These are phyloP conservation scores for Zaprionus lachaisei DNA, from an alignment of 1,140 invertebrate species.

Conservation along the genomic window DNA sequence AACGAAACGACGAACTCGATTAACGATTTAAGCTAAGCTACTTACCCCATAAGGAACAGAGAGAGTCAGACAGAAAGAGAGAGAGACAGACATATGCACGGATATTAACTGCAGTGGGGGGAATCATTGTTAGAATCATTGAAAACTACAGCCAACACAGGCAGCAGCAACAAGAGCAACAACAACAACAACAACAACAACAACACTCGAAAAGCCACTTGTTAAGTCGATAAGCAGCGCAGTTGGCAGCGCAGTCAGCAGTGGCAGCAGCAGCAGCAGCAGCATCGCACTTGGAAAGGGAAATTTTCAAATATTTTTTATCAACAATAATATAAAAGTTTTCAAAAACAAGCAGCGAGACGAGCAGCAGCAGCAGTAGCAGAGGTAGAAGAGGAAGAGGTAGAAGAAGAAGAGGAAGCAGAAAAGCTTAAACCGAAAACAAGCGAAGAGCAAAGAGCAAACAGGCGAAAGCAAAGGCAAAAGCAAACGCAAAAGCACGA, in stretches of 20 bases:
- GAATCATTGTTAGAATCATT: slow-evolving; percentile 60
- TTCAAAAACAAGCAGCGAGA: slow-evolving; percentile 53
- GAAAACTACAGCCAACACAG: slow-evolving; percentile 17
- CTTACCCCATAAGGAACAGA: slow-evolving; percentile 20
- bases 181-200: slow-evolving; percentile 31
- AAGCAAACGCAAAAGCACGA: slow-evolving; percentile 18
- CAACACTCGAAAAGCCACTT: slow-evolving; percentile 34
- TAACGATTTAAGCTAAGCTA: slow-evolving; percentile 76
- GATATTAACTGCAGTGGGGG: slow-evolving; percentile 56
- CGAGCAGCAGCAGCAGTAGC: slow-evolving; percentile 16
- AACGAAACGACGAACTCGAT: slow-evolving; percentile 77
- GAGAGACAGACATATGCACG: slow-evolving; percentile 8
- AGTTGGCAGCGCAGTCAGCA: slow-evolving; percentile 14
- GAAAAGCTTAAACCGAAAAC: slow-evolving; percentile 7
- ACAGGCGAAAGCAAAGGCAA: slow-evolving; percentile 14
- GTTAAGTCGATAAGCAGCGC: slow-evolving; percentile 54
- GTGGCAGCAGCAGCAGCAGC: not conserved
- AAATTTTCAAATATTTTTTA: slow-evolving; percentile 74
- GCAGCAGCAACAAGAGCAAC: slow-evolving; percentile 25
- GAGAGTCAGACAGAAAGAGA: not conserved
- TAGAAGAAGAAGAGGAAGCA: slow-evolving; percentile 13
- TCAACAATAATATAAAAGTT: slow-evolving; percentile 81
- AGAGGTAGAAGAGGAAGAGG: slow-evolving; percentile 6
- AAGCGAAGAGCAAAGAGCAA: slow-evolving; percentile 43
- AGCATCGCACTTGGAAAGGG: slow-evolving; percentile 1